Evolutionary conservation across 2,113 vertebrate genomes (phyloP).

Genomic region (Crocuta crocuta): DNA sequence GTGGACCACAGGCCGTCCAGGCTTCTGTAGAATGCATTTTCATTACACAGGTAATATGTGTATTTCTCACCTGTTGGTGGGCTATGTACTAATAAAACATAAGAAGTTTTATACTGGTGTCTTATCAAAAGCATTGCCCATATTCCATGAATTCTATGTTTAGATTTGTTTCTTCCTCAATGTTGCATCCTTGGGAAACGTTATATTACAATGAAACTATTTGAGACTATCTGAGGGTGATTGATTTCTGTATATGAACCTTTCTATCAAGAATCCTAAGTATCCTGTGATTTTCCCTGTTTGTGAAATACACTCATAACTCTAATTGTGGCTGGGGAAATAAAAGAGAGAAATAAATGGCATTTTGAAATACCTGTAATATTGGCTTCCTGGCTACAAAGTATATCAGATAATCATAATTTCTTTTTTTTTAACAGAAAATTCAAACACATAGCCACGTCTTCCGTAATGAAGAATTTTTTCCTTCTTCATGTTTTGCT

Average conservation of each 20-base stretch:
- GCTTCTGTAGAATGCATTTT: not conserved
- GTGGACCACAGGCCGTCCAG: not conserved
- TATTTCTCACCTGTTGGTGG: not conserved
- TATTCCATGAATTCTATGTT: not conserved
- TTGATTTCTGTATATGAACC: not conserved
- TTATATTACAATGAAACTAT: not conserved
- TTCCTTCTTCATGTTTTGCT: slow-evolving; percentile 49
- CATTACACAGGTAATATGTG: not conserved
- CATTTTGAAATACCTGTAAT: slow-evolving; percentile 33
- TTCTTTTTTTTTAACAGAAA: slow-evolving; percentile 40
- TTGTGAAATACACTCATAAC: not conserved
- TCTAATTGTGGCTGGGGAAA: not conserved
- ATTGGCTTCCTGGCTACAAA: not conserved
- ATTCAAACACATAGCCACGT: not conserved
- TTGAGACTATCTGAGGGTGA: not conserved
- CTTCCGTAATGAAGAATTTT: slow-evolving; percentile 22
- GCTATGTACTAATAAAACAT: slow-evolving; percentile 3
- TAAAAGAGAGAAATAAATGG: not conserved
- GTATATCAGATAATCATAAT: not conserved
- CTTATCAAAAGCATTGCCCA: not conserved
- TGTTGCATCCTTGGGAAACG: slow-evolving; percentile 35
- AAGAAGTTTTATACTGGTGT: not conserved
- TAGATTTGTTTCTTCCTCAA: not conserved
- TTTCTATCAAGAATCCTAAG: not conserved
- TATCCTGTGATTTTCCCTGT: not conserved